Evolutionary conservation across 2,113 vertebrate species (phyloP).

Genomic region (Solea senegalensis): DNA sequence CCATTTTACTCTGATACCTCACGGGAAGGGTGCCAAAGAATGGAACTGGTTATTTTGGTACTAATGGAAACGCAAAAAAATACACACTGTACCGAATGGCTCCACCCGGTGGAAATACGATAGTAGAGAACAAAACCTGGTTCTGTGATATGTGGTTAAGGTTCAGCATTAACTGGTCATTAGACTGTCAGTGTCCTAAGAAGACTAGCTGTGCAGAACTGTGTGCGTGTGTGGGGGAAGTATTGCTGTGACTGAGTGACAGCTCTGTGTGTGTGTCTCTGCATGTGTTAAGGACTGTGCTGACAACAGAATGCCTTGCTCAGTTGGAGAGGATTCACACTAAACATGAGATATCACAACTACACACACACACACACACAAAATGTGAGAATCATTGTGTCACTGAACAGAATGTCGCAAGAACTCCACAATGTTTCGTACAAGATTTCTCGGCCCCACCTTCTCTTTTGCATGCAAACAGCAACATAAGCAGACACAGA

Average conservation of each 20-base stretch:
- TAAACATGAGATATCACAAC: slow-evolving; percentile 44
- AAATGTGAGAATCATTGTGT: background rate
- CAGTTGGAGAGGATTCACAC: slow-evolving; percentile 65
- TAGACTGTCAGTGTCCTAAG: too few species aligned
- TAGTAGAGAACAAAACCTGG: too few species aligned
- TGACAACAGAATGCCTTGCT: slow-evolving; percentile 68
- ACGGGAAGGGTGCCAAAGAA: too few species aligned
- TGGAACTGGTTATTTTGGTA: too few species aligned
- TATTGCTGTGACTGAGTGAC: slow-evolving; percentile 52
- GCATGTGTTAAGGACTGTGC: slow-evolving; percentile 46
- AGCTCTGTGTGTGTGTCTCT: slow-evolving; percentile 54
- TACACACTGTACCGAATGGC: too few species aligned
- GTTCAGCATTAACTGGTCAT: too few species aligned
- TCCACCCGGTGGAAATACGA: too few species aligned
- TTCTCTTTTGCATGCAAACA: background rate
- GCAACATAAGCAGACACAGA: background rate
- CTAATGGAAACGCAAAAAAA: too few species aligned
- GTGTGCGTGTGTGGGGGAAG: background rate
- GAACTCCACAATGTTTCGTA: slow-evolving; percentile 14
- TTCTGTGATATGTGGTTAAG: too few species aligned
- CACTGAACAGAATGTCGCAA: slow-evolving; percentile 40
- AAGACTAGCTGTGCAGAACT: too few species aligned
- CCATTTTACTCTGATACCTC: too few species aligned
- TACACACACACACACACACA: slow-evolving; percentile 21
- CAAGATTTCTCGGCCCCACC: slow-evolving; percentile 2